Evolutionary conservation across 2,113 vertebrate genomes (phyloP).

Genomic region (Chamaetylas fuelleborni): DNA sequence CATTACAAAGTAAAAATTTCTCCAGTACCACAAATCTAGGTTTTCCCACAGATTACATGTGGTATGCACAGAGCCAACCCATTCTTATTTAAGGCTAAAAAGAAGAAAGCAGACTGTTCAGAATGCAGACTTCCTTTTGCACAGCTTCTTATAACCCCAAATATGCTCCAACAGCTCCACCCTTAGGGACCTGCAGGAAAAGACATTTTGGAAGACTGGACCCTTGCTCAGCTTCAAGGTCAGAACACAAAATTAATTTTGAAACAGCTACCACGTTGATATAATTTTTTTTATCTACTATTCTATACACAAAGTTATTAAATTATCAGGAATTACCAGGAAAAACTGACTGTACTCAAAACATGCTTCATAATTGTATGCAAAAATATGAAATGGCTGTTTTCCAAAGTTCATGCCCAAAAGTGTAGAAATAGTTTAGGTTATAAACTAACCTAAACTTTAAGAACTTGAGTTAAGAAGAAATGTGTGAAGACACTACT

Average conservation of each 20-base stretch:
- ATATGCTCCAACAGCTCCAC: neutral
- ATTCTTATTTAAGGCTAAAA: neutral
- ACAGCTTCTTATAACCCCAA: neutral
- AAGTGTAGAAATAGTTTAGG: neutral
- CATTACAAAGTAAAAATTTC: neutral
- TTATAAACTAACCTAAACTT: neutral
- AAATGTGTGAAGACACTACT: neutral
- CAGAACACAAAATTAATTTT: neutral
- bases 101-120: neutral
- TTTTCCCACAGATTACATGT: neutral
- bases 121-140: neutral
- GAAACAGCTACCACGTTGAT: neutral
- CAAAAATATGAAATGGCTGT: neutral
- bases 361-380: neutral
- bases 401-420: neutral
- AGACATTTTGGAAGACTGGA: neutral
- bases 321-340: neutral
- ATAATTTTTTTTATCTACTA: neutral
- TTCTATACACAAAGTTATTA: neutral
- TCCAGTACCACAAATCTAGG: neutral
- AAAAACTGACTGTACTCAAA: neutral
- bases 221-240: neutral
- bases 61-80: neutral
- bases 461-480: neutral
- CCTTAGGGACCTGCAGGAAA: neutral